phyloP scores from a whole-genome alignment of 2,888 invertebrate species.

The Neoascia interrupta region DNA sequence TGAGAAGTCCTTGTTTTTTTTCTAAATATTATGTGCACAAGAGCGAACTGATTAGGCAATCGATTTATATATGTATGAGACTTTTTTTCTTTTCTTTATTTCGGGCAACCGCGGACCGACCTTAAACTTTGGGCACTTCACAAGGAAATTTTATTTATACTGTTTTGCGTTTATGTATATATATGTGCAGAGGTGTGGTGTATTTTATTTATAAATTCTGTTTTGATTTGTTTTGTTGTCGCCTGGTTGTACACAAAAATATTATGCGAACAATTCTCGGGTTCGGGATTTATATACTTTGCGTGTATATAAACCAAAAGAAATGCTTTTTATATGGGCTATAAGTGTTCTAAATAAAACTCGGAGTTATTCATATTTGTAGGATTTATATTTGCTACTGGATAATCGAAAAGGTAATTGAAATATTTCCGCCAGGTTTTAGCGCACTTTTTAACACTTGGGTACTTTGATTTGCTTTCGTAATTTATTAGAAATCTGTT shows the following conservation, averaged over 20 bases:
- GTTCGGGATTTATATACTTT: constrained; percentile 18
- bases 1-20: constrained; percentile 16
- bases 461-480: too few species aligned
- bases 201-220: constrained; percentile 12
- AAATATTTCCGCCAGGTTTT: constrained; percentile 1
- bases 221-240: neutral
- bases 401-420: constrained; percentile 12
- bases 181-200: neutral
- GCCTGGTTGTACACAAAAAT: constrained; percentile 14
- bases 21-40: constrained; percentile 8
- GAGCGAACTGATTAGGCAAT: constrained; percentile 38
- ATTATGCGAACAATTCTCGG: constrained; percentile 31
- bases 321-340: constrained; percentile 31
- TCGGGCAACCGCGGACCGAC: too few species aligned
- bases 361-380: constrained; percentile 63
- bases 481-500: too few species aligned
- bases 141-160: neutral
- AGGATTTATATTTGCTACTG: constrained; percentile 13
- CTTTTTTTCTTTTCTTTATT: neutral
- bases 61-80: constrained; percentile 2
- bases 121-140: constrained; percentile 2
- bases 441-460: constrained; percentile 12
- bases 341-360: constrained; percentile 51
- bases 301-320: too few species aligned
- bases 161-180: too few species aligned